Evolutionary conservation across 2,797 vertebrate genomes (phyloP).

Genomic region (Rhinatrema bivittatum): DNA sequence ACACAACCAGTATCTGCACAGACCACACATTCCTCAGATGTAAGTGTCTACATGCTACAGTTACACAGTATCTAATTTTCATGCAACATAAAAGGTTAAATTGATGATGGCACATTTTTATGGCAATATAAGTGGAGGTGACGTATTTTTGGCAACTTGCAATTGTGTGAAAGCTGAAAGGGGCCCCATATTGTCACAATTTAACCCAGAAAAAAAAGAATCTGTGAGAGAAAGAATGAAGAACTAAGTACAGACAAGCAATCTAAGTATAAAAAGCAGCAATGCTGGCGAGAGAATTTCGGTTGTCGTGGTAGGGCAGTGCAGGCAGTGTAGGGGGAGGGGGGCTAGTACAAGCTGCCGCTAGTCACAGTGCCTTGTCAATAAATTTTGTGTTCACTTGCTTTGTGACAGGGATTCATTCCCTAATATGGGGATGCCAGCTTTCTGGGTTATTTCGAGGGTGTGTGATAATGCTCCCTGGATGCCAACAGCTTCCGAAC

Average conservation of each 20-base stretch:
- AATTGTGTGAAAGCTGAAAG: too few species aligned
- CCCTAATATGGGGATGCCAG: constrained; percentile 87
- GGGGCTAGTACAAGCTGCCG: constrained; percentile 18
- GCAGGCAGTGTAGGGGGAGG: not conserved
- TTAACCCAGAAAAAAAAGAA: too few species aligned
- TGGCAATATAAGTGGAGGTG: too few species aligned
- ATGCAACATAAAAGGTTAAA: too few species aligned
- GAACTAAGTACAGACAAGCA: not conserved
- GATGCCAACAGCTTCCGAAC: constrained; percentile 57
- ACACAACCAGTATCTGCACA: too few species aligned
- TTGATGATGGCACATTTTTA: too few species aligned
- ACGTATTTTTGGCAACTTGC: too few species aligned
- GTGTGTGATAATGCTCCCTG: constrained; percentile 84
- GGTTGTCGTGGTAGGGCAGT: constrained; percentile 9
- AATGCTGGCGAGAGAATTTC: constrained; percentile 11
- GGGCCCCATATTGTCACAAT: too few species aligned
- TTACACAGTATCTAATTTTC: too few species aligned
- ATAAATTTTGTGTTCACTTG: constrained; percentile 76
- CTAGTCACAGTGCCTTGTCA: constrained; percentile 69
- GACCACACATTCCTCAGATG: too few species aligned
- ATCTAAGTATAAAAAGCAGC: constrained; percentile 30
- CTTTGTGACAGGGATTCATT: constrained; percentile 74
- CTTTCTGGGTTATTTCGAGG: constrained; percentile 95
- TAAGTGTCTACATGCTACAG: too few species aligned
- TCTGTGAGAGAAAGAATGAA: not conserved